Conservation (phyloP, 2,113 vertebrate species). For the Mirounga angustirostris region DNA sequence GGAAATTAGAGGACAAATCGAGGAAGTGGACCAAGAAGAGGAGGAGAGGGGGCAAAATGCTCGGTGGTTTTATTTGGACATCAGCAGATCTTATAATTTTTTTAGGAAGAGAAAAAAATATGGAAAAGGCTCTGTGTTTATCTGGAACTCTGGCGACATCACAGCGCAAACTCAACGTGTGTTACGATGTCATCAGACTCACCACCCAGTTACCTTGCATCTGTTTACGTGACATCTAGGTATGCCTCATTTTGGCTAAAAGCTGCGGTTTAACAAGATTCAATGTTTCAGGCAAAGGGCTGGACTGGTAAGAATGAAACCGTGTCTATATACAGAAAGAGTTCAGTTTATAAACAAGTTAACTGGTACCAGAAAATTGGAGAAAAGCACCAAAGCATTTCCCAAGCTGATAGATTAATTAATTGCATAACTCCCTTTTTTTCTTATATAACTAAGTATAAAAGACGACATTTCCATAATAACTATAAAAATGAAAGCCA, state of each 20-base stretch:
- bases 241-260: conserved; percentile 85
- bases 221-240: conserved; percentile 82
- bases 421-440: conserved; percentile 93
- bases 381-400: conserved; percentile 91
- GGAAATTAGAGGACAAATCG: background rate
- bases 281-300: conserved; percentile 83
- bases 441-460: conserved; percentile 90
- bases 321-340: conserved; percentile 90
- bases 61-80: conserved; percentile 77
- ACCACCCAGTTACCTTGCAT: conserved; percentile 75
- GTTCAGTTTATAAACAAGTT: conserved; percentile 89
- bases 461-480: conserved; percentile 90
- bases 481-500: conserved; percentile 95
- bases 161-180: conserved; percentile 77
- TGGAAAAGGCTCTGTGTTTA: conserved; percentile 75
- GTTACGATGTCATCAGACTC: conserved; percentile 81
- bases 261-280: conserved; percentile 84
- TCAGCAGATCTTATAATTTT: conserved; percentile 62
- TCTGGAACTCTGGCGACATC: conserved; percentile 78
- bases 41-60: conserved; percentile 37
- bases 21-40: conserved; percentile 23
- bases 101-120: conserved; percentile 35
- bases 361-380: conserved; percentile 93
- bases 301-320: conserved; percentile 84
- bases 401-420: conserved; percentile 91